These are phyloP conservation scores for Enteromius thamalakanensis DNA, from an alignment of 2,797 vertebrate genomes.

Conservation along the genomic window DNA sequence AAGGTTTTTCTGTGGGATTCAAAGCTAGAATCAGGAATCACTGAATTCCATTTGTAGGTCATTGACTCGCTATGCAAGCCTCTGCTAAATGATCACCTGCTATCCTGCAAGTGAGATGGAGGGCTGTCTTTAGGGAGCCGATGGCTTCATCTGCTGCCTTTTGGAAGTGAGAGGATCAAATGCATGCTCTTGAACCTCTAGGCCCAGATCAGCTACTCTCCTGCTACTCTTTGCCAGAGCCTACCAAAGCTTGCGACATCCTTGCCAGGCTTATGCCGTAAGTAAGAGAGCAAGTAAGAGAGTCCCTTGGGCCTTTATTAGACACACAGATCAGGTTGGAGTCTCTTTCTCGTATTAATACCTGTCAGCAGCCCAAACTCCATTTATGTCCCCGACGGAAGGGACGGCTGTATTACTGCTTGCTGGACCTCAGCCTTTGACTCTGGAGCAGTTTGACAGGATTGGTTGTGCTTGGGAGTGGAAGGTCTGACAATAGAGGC, in stretches of 20 bases:
- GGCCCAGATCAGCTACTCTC: not conserved
- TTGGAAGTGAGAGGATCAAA: not conserved
- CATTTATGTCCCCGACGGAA: conserved; percentile 37
- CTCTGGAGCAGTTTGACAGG: not conserved
- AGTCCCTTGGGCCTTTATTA: conserved; percentile 50
- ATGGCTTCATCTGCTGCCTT: conserved; percentile 54
- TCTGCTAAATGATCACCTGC: conserved; percentile 26
- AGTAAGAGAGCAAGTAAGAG: conserved; percentile 38
- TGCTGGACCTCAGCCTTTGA: not conserved
- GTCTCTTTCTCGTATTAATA: conserved; percentile 50
- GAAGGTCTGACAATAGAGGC: conserved; percentile 22
- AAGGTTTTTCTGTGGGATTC: not conserved
- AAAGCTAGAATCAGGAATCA: not conserved
- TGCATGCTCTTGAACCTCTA: conserved; percentile 15
- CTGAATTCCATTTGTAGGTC: not conserved
- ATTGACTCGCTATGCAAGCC: not conserved
- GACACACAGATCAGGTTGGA: conserved; percentile 54
- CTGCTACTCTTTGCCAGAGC: conserved; percentile 6
- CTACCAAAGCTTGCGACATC: conserved; percentile 1
- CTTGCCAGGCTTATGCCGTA: conserved; percentile 19
- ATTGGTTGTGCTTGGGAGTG: not conserved
- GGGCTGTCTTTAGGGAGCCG: conserved; percentile 59
- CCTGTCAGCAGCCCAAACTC: conserved; percentile 49
- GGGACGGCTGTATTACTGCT: not conserved
- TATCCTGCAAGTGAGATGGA: conserved; percentile 45